Evolutionary conservation across 2,888 invertebrate genomes (phyloP).

Genomic region (Daptonema setosum): DNA sequence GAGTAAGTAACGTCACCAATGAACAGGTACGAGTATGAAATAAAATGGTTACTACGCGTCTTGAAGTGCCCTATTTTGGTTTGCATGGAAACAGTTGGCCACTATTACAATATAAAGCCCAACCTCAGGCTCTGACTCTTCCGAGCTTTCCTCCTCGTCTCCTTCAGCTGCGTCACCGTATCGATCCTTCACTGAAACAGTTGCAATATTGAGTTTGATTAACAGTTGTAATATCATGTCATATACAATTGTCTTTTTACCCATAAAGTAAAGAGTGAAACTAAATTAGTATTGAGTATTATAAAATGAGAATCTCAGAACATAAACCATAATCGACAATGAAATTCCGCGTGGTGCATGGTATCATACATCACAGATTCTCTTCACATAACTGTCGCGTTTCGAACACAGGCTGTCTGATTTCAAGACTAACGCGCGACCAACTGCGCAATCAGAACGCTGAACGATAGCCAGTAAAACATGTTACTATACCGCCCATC

Average conservation of each 20-base stretch:
- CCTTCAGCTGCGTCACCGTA: constrained; percentile 41
- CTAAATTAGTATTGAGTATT: neutral
- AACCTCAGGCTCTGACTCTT: constrained; percentile 34
- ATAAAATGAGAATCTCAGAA: neutral
- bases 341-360: neutral
- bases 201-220: neutral
- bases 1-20: too few relatives aligned
- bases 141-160: constrained; percentile 32
- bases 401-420: neutral
- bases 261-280: neutral
- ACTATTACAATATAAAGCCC: constrained; percentile 1
- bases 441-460: neutral
- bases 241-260: neutral
- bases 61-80: too few relatives aligned
- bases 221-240: neutral
- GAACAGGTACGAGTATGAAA: too few relatives aligned
- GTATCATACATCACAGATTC: too few relatives aligned
- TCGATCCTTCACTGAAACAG: constrained; percentile 46
- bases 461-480: too few relatives aligned
- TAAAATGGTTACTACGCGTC: too few relatives aligned
- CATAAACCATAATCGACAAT: neutral
- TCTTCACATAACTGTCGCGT: neutral
- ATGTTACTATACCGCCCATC: too few relatives aligned
- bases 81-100: too few relatives aligned
- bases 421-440: neutral